These are phyloP conservation scores for Dendronephthya gigantea DNA, from an alignment of 64 coral and sea anemone species.

Conservation along the genomic window DNA sequence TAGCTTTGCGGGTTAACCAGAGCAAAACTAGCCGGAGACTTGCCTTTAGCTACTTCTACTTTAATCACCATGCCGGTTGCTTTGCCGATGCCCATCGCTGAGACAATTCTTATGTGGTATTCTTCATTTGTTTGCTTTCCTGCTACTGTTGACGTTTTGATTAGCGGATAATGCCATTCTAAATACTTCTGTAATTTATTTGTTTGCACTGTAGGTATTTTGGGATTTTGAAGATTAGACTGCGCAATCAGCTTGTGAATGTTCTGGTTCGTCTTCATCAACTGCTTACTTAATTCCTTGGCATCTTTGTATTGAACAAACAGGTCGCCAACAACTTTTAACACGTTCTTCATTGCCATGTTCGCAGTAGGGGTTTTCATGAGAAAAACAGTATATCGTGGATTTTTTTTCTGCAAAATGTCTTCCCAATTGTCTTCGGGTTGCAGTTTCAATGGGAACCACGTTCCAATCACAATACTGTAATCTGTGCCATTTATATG, in stretches of 20 bases:
- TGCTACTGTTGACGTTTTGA: neutral
- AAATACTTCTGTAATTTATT: neutral
- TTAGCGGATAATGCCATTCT: neutral
- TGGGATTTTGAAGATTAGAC: neutral
- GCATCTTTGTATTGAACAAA: neutral
- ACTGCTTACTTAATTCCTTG: neutral
- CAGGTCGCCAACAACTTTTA: neutral
- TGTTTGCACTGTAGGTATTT: neutral
- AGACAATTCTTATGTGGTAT: neutral
- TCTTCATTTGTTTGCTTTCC: neutral
- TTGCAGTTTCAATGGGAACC: neutral
- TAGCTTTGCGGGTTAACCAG: neutral
- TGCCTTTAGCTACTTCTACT: neutral
- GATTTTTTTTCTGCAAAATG: neutral
- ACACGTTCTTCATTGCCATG: neutral
- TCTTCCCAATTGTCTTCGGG: neutral
- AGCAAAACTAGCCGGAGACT: too few relatives aligned
- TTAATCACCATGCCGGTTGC: neutral
- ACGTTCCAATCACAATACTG: neutral
- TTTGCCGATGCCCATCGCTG: neutral
- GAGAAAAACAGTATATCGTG: neutral
- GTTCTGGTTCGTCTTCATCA: neutral
- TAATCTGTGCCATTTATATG: neutral
- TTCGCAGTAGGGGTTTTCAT: neutral
- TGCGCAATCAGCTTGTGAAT: neutral